Evolutionary conservation across 2,888 invertebrate species (phyloP).

Genomic region (Villa cingulata): DNA sequence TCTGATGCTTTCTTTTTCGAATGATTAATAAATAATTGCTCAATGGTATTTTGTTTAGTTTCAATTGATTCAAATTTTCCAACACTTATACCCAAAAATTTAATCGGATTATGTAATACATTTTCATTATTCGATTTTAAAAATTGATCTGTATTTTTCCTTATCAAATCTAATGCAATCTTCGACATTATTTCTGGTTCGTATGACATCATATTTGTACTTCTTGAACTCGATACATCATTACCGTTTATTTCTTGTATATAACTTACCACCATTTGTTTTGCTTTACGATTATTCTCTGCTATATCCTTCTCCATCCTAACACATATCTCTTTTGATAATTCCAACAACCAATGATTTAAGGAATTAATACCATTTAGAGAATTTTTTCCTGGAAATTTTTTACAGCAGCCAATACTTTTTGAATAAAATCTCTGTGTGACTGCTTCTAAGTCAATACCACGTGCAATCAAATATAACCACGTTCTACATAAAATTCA

Average conservation of each 20-base stretch:
- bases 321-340: constrained; percentile 71
- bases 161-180: constrained; percentile 52
- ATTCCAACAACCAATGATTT: constrained; percentile 65
- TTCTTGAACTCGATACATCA: constrained; percentile 52
- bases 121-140: constrained; percentile 22
- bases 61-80: constrained; percentile 59
- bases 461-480: constrained; percentile 74
- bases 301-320: constrained; percentile 64
- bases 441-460: constrained; percentile 79
- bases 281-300: constrained; percentile 68
- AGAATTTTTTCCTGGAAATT: constrained; percentile 71
- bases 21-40: constrained; percentile 43
- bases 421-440: constrained; percentile 71
- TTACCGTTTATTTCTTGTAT: constrained; percentile 42
- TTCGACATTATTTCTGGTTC: constrained; percentile 51
- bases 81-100: constrained; percentile 61
- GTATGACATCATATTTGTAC: constrained; percentile 44
- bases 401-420: constrained; percentile 92
- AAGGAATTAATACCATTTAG: constrained; percentile 52
- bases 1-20: constrained; percentile 19
- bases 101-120: constrained; percentile 42
- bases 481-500: constrained; percentile 45
- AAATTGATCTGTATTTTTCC: constrained; percentile 41
- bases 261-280: constrained; percentile 61
- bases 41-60: constrained; percentile 40